These are phyloP conservation scores for Tinea semifulvella DNA, from an alignment of 2,888 invertebrate genomes.

Conservation along the genomic window DNA sequence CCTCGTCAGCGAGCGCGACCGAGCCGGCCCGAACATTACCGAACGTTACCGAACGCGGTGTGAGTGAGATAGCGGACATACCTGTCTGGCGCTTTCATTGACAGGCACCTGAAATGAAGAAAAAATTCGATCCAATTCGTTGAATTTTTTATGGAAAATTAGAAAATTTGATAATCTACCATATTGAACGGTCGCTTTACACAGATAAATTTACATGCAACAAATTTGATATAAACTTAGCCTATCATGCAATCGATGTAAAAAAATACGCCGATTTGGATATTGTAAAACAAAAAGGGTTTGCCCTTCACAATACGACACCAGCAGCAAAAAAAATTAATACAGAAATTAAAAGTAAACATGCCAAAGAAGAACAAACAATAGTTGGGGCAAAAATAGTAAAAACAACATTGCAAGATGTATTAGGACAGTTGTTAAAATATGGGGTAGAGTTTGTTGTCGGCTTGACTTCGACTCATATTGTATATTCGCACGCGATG, in stretches of 20 bases:
- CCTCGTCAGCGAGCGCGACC: slow-evolving; percentile 42
- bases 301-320: slow-evolving; percentile 21
- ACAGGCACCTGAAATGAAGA: slow-evolving; percentile 79
- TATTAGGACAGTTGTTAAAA: slow-evolving; percentile 69
- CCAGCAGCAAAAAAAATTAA: slow-evolving; percentile 32
- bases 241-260: slow-evolving; percentile 15
- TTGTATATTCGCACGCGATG: slow-evolving; percentile 57
- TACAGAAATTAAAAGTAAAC: slow-evolving; percentile 63
- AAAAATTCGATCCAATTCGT: slow-evolving; percentile 72
- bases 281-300: slow-evolving; percentile 23
- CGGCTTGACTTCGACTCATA: slow-evolving; percentile 46
- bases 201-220: slow-evolving; percentile 67
- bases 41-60: slow-evolving; percentile 56
- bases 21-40: slow-evolving; percentile 47
- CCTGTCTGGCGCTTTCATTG: slow-evolving; percentile 79
- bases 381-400: slow-evolving; percentile 60
- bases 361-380: slow-evolving; percentile 54
- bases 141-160: slow-evolving; percentile 62
- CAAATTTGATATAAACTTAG: slow-evolving; percentile 15
- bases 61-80: slow-evolving; percentile 65
- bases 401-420: slow-evolving; percentile 67
- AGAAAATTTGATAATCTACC: slow-evolving; percentile 35
- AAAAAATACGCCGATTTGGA: not conserved
- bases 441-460: slow-evolving; percentile 55
- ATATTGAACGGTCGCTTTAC: slow-evolving; percentile 29